Conservation (phyloP, 2,113 vertebrate species). For the Poecilia latipinna region DNA sequence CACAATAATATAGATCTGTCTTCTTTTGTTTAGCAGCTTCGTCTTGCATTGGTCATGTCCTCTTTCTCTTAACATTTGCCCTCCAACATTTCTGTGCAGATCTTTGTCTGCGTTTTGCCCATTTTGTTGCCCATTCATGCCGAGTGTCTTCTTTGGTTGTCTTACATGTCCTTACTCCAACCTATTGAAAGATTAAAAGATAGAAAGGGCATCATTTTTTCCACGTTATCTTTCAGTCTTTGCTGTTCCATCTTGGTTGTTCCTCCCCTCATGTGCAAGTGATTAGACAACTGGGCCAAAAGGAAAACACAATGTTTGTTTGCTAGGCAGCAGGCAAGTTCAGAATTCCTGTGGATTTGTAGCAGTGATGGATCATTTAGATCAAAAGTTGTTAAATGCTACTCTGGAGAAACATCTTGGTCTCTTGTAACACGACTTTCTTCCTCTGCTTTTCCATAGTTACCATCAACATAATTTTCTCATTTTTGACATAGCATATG, state of each 20-base stretch:
- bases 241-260: constrained; percentile 55
- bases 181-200: constrained; percentile 53
- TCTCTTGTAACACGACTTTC: constrained; percentile 36
- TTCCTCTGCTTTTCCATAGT: neutral
- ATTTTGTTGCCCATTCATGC: constrained; percentile 13
- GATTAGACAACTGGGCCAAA: constrained; percentile 67
- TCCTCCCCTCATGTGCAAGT: constrained; percentile 74
- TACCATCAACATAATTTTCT: constrained; percentile 3
- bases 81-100: constrained; percentile 16
- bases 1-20: neutral
- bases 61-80: neutral
- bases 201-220: constrained; percentile 49
- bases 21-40: neutral
- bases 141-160: constrained; percentile 27
- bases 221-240: constrained; percentile 33
- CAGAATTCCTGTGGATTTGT: constrained; percentile 69
- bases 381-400: constrained; percentile 63
- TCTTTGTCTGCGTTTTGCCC: constrained; percentile 20
- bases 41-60: neutral
- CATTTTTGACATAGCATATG: constrained; percentile 29
- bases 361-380: constrained; percentile 48
- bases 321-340: constrained; percentile 63
- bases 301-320: constrained; percentile 74
- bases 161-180: constrained; percentile 22
- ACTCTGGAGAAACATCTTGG: constrained; percentile 52